Evolutionary conservation across 2,797 vertebrate genomes (phyloP), one percentile per base, ranked within the genome.

Genomic region (Sibirionetta formosa): DNA sequence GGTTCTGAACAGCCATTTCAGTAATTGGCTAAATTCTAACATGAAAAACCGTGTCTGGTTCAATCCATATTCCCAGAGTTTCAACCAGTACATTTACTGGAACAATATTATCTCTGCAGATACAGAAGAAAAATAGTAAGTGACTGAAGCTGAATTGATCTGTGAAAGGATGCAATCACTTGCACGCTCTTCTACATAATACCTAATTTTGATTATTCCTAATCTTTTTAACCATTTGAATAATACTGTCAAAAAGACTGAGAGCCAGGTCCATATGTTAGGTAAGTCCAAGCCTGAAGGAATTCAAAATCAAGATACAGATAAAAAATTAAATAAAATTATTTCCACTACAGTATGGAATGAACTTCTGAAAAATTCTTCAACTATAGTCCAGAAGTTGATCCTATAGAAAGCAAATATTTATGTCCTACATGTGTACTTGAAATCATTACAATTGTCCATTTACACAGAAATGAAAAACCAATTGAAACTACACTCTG

Each of bases 271-370:
- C 5, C 75, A 2, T 40, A 50, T 44, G 78, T 84, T 42, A 81
- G 22, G 5, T 44, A 86, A 87, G 31, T 26, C 8, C 29, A 84
- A 56, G 33, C 19, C 4, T 38, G 63, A 91, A 93, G n/a, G 13
- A 85, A 18, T 77, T 84, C 1, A 68, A 78, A 88, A 81, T 40
- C 5, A 15, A 48, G 15, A n/a, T 11, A 11, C 12, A 3, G 57
- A 54, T 12, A 83, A 70, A 35, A 4, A 89, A 66, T 48, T 44
- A 85, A 85, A 76, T 56, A 38, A 66, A 85, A 65, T 66, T 4
- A 48, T 24, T 88, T 80, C 26, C 18, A 53, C 17, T 70, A 29
- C 5, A 12, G 46, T 53, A 50, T 8, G 69, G 42, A 86, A 88
- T 20, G 7, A 90, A 33, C n/a, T 66, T 54, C 53, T 46, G 14